phyloP scores from a whole-genome alignment of 2,797 vertebrate species.

The Enteromius argenteus region DNA sequence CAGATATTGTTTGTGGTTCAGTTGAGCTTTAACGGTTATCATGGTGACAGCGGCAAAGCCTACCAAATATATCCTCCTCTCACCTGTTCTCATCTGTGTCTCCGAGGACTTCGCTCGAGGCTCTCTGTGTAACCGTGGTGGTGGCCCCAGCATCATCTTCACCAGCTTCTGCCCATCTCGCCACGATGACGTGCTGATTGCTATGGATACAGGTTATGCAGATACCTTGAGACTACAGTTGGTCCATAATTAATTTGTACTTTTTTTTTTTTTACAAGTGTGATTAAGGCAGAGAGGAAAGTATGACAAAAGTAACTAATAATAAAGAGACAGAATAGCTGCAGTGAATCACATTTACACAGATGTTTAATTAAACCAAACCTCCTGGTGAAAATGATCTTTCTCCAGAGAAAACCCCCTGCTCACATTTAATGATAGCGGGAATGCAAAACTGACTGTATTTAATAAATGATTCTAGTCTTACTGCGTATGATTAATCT shows the following conservation, averaged over 20 bases:
- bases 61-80: neutral
- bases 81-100: conserved; percentile 80
- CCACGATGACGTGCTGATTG: conserved; percentile 91
- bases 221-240: conserved; percentile 21
- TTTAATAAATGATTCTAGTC: neutral
- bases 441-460: neutral
- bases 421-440: neutral
- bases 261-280: neutral
- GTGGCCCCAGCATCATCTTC: conserved; percentile 90
- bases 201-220: conserved; percentile 63
- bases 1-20: neutral
- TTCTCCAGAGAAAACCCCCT: neutral
- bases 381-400: neutral
- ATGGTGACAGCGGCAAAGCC: neutral
- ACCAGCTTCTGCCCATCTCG: conserved; percentile 93
- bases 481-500: conserved; percentile 1
- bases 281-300: conserved; percentile 28
- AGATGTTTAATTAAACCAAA: conserved; percentile 17
- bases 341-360: neutral
- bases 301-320: conserved; percentile 35
- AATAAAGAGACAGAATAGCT: neutral
- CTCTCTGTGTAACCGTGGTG: conserved; percentile 77
- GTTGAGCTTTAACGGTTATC: neutral
- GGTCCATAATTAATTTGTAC: conserved; percentile 11
- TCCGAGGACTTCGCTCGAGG: conserved; percentile 74